Evolutionary conservation across 2,113 vertebrate genomes (phyloP).

Genomic region (Dipodomys merriami): DNA sequence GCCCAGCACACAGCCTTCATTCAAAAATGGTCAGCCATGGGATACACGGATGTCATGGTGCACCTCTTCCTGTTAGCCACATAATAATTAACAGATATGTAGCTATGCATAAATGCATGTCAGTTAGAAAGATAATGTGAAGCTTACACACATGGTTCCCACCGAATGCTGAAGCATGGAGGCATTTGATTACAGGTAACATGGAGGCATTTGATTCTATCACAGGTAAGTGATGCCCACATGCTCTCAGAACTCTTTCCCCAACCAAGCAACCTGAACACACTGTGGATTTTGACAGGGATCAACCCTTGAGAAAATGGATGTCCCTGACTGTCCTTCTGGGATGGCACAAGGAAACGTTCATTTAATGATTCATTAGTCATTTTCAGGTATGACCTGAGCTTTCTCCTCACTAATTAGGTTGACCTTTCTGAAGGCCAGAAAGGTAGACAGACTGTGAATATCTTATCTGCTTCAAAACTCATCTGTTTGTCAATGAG

Average conservation of each 20-base stretch:
- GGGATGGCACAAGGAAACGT: constrained; percentile 24
- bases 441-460: constrained; percentile 75
- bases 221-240: too few species aligned
- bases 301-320: constrained; percentile 58
- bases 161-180: too few species aligned
- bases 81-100: background rate
- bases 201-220: too few species aligned
- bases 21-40: background rate
- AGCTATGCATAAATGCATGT: background rate
- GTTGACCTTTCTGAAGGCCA: constrained; percentile 79
- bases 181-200: too few species aligned
- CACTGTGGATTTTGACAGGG: background rate
- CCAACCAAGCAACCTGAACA: background rate
- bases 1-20: background rate
- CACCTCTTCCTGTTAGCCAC: background rate
- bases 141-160: background rate
- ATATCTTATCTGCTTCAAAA: constrained; percentile 79
- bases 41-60: background rate
- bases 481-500: constrained; percentile 75
- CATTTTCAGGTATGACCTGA: constrained; percentile 69
- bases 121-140: background rate
- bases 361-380: constrained; percentile 77
- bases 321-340: constrained; percentile 68
- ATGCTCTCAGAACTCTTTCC: background rate
- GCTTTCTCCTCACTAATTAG: constrained; percentile 80